Conservation (phyloP, 2,113 vertebrate species). For the Pelusios castaneus region DNA sequence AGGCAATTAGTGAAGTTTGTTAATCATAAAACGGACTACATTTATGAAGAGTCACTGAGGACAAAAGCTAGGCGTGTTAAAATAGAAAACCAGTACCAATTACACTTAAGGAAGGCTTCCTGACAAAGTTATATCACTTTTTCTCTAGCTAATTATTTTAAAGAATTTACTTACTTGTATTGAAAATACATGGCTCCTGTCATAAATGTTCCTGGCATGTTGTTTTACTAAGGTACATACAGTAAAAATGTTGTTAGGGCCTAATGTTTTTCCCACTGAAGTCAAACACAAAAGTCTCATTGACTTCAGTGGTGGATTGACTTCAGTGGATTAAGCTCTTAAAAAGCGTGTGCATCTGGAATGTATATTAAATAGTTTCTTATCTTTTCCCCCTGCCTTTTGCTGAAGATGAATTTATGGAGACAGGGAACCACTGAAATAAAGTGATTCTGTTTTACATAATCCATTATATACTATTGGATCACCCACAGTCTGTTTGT, state of each 20-base stretch:
- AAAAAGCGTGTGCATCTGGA: fast-evolving
- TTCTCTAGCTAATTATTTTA: background rate
- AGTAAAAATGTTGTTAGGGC: background rate
- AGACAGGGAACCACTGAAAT: background rate
- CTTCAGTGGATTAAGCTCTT: background rate
- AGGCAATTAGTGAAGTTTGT: background rate
- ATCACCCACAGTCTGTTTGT: constrained; percentile 29
- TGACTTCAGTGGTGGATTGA: background rate
- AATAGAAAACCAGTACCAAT: constrained; percentile 3
- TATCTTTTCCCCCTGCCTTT: background rate
- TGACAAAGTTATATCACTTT: background rate
- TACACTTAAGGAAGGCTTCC: background rate
- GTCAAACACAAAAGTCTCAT: background rate
- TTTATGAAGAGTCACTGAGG: background rate
- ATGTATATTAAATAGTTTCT: background rate
- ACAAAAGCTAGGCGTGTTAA: constrained; percentile 5
- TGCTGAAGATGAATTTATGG: background rate
- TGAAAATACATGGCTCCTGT: background rate
- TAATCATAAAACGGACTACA: background rate
- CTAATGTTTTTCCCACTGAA: background rate
- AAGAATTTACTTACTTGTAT: background rate
- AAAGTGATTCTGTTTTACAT: background rate
- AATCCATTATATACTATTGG: background rate
- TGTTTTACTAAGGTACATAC: background rate
- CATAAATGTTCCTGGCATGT: background rate